Evolutionary conservation across 2,888 invertebrate species (phyloP).

Genomic region (Cantharis nigra): DNA sequence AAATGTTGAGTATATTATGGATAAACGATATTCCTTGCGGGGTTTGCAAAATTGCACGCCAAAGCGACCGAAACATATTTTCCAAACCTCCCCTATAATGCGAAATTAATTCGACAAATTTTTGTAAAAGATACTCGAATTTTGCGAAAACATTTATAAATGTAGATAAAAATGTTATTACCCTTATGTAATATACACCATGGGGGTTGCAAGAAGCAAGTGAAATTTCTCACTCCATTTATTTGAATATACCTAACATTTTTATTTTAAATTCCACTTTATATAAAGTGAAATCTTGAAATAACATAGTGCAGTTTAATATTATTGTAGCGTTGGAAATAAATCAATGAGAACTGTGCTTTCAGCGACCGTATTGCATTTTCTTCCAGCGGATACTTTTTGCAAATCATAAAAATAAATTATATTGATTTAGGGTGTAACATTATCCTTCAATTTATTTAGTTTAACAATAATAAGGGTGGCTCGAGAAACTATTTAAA

Average conservation of each 20-base stretch:
- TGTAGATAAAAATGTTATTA: neutral
- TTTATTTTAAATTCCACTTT: neutral
- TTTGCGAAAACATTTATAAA: neutral
- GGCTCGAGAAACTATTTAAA: neutral
- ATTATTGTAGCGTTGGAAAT: neutral
- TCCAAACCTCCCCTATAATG: neutral
- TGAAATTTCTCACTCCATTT: neutral
- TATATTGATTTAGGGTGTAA: neutral
- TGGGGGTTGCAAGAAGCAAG: neutral
- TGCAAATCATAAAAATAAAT: neutral
- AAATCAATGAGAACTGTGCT: conserved; percentile 7
- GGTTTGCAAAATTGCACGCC: neutral
- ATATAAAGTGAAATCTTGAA: neutral
- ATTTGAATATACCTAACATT: neutral
- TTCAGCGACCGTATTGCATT: conserved; percentile 11
- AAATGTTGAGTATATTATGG: neutral
- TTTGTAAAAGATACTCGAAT: neutral
- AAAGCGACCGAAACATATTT: neutral
- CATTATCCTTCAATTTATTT: neutral
- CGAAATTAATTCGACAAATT: neutral
- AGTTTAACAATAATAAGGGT: neutral
- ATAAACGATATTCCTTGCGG: neutral
- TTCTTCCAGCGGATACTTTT: conserved; percentile 18
- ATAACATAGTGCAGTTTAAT: conserved; percentile 10
- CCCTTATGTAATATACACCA: neutral